phyloP scores from a whole-genome alignment of 2,888 invertebrate species.

The Dicyrtomina minuta region DNA sequence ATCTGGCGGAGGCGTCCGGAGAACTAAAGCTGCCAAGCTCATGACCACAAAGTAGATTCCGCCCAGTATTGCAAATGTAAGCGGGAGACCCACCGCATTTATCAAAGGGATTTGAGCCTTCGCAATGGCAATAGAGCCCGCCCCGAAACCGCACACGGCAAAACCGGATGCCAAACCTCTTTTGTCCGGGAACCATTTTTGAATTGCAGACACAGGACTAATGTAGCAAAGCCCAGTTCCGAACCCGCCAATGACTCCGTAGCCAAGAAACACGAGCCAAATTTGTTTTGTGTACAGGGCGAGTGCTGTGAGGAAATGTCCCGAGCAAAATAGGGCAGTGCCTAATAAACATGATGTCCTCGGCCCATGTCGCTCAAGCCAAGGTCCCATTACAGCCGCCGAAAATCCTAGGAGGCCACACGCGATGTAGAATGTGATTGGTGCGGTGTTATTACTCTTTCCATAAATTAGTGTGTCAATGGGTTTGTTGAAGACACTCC shows the following conservation, averaged over 20 bases:
- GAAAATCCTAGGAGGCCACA: conserved; percentile 44
- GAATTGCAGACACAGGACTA: conserved; percentile 46
- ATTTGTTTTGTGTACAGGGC: conserved; percentile 27
- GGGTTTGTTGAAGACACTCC: conserved; percentile 51
- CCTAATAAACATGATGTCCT: conserved; percentile 29
- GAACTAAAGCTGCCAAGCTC: conserved; percentile 36
- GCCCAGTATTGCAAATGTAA: conserved; percentile 47
- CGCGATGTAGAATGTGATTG: conserved; percentile 50
- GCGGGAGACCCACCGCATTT: conserved; percentile 34
- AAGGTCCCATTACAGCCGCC: conserved; percentile 48
- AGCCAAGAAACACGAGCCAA: conserved; percentile 42
- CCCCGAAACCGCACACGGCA: conserved; percentile 51
- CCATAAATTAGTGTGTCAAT: conserved; percentile 45
- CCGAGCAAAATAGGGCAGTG: conserved; percentile 14
- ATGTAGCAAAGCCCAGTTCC: conserved; percentile 47
- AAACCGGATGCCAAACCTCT: conserved; percentile 48
- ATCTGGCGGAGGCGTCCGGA: conserved; percentile 47
- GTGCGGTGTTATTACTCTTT: conserved; percentile 40
- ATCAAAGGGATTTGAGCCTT: conserved; percentile 43
- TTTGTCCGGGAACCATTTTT: conserved; percentile 50
- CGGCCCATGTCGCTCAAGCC: conserved; percentile 49
- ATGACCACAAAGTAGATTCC: conserved; percentile 39
- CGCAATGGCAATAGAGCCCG: conserved; percentile 49
- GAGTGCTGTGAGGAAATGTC: conserved; percentile 29
- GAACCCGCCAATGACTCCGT: conserved; percentile 41